Conservation (phyloP, 2,888 invertebrate genomes). For the Amblyjoppa proteus region DNA sequence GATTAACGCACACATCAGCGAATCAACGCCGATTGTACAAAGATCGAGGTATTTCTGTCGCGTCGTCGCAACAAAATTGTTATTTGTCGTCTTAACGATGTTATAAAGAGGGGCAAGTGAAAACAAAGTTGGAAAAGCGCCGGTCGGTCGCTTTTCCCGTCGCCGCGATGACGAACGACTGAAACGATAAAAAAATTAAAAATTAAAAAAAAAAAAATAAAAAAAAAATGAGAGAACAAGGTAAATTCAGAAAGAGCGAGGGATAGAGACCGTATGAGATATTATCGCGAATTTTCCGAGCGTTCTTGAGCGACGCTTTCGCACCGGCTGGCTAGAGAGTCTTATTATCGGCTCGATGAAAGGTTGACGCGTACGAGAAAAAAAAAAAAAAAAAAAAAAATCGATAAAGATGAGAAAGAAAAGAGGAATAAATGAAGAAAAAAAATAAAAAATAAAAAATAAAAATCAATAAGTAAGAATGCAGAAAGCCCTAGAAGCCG, state of each 20-base stretch:
- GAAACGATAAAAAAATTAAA: not conserved
- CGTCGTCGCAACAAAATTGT: not conserved
- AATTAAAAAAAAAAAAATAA: no score
- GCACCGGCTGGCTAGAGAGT: not conserved
- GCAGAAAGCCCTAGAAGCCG: not conserved
- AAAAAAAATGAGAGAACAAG: not conserved
- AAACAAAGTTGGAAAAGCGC: not conserved
- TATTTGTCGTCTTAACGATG: conserved; percentile 7
- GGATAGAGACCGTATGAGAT: not conserved
- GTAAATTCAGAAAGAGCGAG: conserved; percentile 21
- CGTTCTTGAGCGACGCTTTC: not conserved
- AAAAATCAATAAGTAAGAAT: not conserved
- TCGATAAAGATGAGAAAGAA: not conserved
- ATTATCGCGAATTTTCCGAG: conserved; percentile 37
- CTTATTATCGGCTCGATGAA: conserved; percentile 7
- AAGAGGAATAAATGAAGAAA: not conserved
- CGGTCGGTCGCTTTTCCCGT: conserved; percentile 14
- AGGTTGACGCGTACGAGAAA: not conserved
- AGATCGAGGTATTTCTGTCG: conserved; percentile 4
- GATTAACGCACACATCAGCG: conserved; percentile 12
- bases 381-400: conserved; percentile 32
- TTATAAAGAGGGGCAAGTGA: not conserved
- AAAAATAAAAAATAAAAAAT: conserved; percentile 20
- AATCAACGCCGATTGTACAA: conserved; percentile 16
- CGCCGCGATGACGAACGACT: conserved; percentile 6